Evolutionary conservation across 2,113 vertebrate species (phyloP), one percentile per base, ranked within the genome.

Genomic region (Gopherus evgoodei): DNA sequence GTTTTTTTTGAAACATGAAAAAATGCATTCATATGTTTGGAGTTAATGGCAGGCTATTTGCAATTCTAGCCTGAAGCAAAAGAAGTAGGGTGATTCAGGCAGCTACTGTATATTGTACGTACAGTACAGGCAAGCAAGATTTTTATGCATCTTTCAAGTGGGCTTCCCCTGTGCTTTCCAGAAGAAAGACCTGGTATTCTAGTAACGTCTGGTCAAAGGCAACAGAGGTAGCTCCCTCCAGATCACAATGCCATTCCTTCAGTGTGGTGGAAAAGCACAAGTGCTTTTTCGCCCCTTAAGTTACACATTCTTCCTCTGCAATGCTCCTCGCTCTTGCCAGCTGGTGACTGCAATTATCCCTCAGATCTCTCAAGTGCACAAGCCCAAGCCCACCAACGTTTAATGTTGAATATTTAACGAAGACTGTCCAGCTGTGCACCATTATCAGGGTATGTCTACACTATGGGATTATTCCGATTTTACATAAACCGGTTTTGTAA

Each of bases 201-300:
- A 9, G 11, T 65, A n/a, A 14, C 12, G 44, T n/a, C 2, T 5
- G 8, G 44, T 75, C 57, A 93, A 53, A 72, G 91, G 10, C 38
- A 89, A 83, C 22, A 78, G 0, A 0, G 0, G 5, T 3, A 54
- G 53, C 84, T 85, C 88, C 91, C 75, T 6, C 0, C 14, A 19
- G 0, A 0, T 42, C 17, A 0, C 0, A 0, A 1, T n/a, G 35
- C 35, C 69, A 72, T 72, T 38, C 35, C 65, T 72, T 5, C 7
- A 0, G 2, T 76, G 19, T 4, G 50, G 49, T 2, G 9, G 14
- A 5, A 6, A 24, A 50, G 3, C 0, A 0, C 57, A 1, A 3
- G 24, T 24, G 22, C 8, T 0, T 0, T 0, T 72, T 72, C 3
- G 14, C 6, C 8, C 35, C 14, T 21, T 19, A 72, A 35, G 7